These are phyloP conservation scores for Aldrovandia affinis DNA, from an alignment of 2,797 vertebrate species.

Conservation along the genomic window DNA sequence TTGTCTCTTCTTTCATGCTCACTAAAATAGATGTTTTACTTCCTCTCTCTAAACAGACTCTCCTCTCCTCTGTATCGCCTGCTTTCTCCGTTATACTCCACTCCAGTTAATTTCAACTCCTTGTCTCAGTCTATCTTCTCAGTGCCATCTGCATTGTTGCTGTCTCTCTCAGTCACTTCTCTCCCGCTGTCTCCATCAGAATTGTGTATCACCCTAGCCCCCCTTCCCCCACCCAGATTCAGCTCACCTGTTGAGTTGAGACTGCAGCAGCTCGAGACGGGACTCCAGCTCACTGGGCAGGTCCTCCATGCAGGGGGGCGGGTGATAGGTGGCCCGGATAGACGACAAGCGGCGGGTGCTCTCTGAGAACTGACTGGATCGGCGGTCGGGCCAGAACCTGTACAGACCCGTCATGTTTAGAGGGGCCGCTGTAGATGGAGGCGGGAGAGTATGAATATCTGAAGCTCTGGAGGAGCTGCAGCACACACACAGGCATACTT, in stretches of 20 bases:
- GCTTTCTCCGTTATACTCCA: not conserved
- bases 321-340: conserved; percentile 64
- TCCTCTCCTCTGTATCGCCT: not conserved
- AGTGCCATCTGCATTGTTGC: no score
- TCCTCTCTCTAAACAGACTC: not conserved
- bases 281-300: conserved; percentile 81
- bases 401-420: conserved; percentile 78
- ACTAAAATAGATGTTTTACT: not conserved
- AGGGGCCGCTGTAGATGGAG: conserved; percentile 62
- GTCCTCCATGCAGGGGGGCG: conserved; percentile 62
- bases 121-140: no score
- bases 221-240: not conserved
- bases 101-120: not conserved
- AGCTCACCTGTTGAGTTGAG: conserved; percentile 86
- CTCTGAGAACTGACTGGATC: conserved; percentile 65
- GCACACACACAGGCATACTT: not conserved
- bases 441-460: not conserved
- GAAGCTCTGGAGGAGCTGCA: not conserved
- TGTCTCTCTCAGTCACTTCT: not conserved
- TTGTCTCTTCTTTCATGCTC: not conserved
- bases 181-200: not conserved
- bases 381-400: conserved; percentile 82
- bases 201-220: not conserved
- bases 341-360: conserved; percentile 71
- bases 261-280: conserved; percentile 88